phyloP scores from a whole-genome alignment of 2,888 invertebrate genomes.

The Gandaritis pyraliata region DNA sequence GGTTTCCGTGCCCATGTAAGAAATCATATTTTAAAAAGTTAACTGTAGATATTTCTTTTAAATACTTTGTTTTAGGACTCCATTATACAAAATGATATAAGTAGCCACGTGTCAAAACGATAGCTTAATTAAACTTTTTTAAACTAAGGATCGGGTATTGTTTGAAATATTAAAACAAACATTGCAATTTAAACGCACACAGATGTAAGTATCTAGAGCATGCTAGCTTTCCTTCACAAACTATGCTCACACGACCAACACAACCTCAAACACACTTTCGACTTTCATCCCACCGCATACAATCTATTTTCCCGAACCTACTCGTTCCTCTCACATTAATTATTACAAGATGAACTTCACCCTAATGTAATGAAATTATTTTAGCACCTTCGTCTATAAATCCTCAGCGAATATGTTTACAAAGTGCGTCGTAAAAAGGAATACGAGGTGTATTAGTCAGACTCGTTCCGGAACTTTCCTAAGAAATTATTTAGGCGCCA shows the following conservation, averaged over 20 bases:
- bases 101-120: no score
- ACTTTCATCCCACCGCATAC: conserved; percentile 7
- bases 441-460: conserved; percentile 7
- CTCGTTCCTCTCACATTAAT: conserved; percentile 21
- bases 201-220: background rate
- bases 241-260: conserved; percentile 6
- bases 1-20: no score
- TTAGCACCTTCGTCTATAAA: conserved; percentile 24
- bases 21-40: no score
- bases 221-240: conserved; percentile 1
- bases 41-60: no score
- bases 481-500: background rate
- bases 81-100: no score
- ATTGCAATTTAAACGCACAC: no score
- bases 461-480: conserved; percentile 4
- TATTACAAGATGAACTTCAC: conserved; percentile 32
- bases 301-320: conserved; percentile 13
- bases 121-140: no score
- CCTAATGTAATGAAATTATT: conserved; percentile 37
- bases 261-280: conserved; percentile 2
- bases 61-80: no score
- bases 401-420: conserved; percentile 21
- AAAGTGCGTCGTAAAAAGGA: conserved; percentile 15
- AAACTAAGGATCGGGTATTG: no score
- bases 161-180: no score